Base-by-base conservation (phyloP, 1,140 invertebrate genomes). In the Drosophila serrata region DNA sequence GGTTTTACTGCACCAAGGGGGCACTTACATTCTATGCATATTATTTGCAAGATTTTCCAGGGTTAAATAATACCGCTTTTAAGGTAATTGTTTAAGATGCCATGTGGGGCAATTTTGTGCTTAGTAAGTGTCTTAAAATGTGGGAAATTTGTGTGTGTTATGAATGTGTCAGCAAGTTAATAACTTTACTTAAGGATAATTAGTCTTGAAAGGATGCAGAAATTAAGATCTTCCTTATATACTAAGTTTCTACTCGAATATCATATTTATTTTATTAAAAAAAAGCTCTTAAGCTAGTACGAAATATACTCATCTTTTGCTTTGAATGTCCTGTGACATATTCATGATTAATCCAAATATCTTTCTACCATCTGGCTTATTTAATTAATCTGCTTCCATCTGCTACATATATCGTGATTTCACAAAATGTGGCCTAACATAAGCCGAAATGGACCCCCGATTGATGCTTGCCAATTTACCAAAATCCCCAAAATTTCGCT, bases 1-100 rank as follows among this genome's bases (percentile, higher is more conserved):
- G 82, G 72, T 82, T 86, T 87, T 82, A 87, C 57, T 57, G 46
- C 82, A 63, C 63, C 64, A 24, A 29, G 27, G 75, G 73, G 56
- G 27, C 53, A 51, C 46, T 73, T 53, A 33, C n/a, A 61, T 46
- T 12, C 22, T 15, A 7, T 29, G 61, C 42, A 48, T 22, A 49
- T 58, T 33, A 70, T 46, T 48, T 27, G 15, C 31, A 37, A 24
- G 57, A 42, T 63, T 19, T 19, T 75, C 17, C n/a, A 46, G 8
- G n/a, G 13, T 35, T 33, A 0, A 35, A 22, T 45, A 62, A 45
- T 8, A 7, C 35, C 11, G 65, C 61, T 53, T 45, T 67, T 53
- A 53, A 13, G 35, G 37, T 69, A 69, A 69, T 69, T 69, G 61
- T 67, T 69, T 69, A 67, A 53, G 39, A 39, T 67, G 37, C 12